Percentiles rank a stretch among this genome's conserved stretches.
Conservation (phyloP, 2,113 vertebrate species). For the Notarius lentiginosus region DNA sequence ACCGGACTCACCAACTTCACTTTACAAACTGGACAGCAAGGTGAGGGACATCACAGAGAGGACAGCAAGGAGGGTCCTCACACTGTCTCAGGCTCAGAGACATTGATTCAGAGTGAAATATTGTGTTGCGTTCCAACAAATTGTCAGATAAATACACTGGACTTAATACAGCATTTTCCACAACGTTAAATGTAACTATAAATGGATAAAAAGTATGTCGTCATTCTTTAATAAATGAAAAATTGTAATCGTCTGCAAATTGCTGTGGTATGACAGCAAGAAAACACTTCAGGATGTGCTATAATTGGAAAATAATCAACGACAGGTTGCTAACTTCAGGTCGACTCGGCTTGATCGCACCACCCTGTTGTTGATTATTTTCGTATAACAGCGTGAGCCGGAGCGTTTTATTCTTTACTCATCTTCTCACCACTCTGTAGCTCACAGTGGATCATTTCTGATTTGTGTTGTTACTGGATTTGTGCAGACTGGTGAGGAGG, state of each 20-base stretch:
- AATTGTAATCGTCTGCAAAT: too few species aligned
- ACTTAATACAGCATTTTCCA: not conserved
- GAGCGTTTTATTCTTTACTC: too few species aligned
- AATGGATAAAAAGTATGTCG: not conserved
- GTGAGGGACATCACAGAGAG: not conserved
- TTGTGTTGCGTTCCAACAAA: not conserved
- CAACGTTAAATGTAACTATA: not conserved
- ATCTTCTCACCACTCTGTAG: not conserved
- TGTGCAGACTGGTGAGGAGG: slow-evolving; percentile 32
- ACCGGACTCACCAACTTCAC: not conserved
- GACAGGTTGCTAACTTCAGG: not conserved
- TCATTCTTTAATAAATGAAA: not conserved
- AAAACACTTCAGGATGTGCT: not conserved
- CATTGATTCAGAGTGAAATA: not conserved
- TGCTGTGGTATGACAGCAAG: too few species aligned
- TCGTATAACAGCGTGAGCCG: not conserved
- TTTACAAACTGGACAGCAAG: slow-evolving; percentile 52
- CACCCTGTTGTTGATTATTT: not conserved
- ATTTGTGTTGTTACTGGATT: not conserved
- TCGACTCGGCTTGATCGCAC: not conserved
- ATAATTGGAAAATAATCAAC: not conserved
- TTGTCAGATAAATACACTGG: not conserved
- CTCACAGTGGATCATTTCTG: not conserved
- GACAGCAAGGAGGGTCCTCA: too few species aligned
- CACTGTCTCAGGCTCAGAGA: not conserved